Percentiles rank a stretch among this genome's conserved stretches.
Evolutionary conservation across 2,888 invertebrate species (phyloP).

Genomic region (Podotricha telesiphe): DNA sequence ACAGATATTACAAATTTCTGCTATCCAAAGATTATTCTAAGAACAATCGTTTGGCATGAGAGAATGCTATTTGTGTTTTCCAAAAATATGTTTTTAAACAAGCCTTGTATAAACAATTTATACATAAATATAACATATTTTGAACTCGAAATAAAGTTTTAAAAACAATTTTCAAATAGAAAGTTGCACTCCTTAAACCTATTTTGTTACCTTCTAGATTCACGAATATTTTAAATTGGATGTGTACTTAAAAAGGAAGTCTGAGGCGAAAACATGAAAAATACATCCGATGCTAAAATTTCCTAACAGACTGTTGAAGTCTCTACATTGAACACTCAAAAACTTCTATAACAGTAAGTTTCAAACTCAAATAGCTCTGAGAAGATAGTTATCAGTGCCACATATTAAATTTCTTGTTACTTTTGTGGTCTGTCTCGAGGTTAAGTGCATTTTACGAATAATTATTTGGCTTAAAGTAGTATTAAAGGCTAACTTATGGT

Average conservation of each 20-base stretch:
- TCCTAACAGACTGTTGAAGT: slow-evolving; percentile 4
- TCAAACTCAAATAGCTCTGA: slow-evolving; percentile 8
- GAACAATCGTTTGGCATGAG: too few relatives aligned
- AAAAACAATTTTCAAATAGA: not conserved
- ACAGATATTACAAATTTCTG: too few relatives aligned
- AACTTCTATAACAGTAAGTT: slow-evolving; percentile 11
- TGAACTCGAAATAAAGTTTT: not conserved
- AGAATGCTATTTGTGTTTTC: too few relatives aligned
- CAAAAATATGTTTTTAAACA: too few relatives aligned
- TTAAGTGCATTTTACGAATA: not conserved
- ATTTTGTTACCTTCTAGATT: not conserved
- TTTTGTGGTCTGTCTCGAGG: not conserved
- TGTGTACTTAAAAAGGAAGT: not conserved
- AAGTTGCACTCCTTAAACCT: not conserved
- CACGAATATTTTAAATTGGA: not conserved
- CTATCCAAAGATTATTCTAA: too few relatives aligned
- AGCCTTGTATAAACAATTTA: too few relatives aligned
- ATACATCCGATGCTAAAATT: slow-evolving; percentile 6
- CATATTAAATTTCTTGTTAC: slow-evolving; percentile 10
- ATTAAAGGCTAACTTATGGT: too few relatives aligned
- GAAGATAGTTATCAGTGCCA: not conserved
- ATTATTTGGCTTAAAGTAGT: too few relatives aligned
- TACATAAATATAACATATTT: too few relatives aligned
- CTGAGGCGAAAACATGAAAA: not conserved
- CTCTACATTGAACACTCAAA: slow-evolving; percentile 5